phyloP scores from a whole-genome alignment of 1,140 invertebrate species.

The Neodiprion lecontei region DNA sequence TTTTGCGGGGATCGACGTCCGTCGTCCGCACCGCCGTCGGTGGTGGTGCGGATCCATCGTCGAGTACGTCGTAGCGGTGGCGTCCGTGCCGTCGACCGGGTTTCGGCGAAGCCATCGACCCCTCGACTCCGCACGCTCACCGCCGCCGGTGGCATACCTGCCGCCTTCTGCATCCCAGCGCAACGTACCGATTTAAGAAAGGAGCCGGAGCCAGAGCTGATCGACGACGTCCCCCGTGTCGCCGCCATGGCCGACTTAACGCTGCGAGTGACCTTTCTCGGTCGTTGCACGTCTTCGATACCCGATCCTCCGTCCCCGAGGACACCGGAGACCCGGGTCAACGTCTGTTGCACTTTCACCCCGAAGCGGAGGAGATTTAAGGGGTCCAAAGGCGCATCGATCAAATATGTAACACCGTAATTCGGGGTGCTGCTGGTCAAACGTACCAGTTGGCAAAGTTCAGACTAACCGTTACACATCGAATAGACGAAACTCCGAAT shows the following conservation, averaged over 20 bases:
- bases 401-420: not conserved
- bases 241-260: constrained; percentile 48
- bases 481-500: too few relatives aligned
- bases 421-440: too few relatives aligned
- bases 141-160: constrained; percentile 3
- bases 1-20: not conserved
- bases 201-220: not conserved
- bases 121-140: constrained; percentile 13
- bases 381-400: not conserved
- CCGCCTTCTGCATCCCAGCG: constrained; percentile 16
- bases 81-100: constrained; percentile 25
- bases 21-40: not conserved
- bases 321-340: too few relatives aligned
- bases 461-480: too few relatives aligned
- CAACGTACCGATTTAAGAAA: constrained; percentile 14
- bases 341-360: not conserved
- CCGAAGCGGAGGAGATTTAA: not conserved
- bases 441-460: too few relatives aligned
- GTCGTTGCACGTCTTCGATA: constrained; percentile 49
- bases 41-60: not conserved
- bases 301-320: too few relatives aligned
- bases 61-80: not conserved
- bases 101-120: constrained; percentile 34
- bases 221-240: constrained; percentile 26
- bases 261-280: constrained; percentile 52